These are phyloP conservation scores for Oscheius myriophilus DNA, from an alignment of 2,888 invertebrate species.

Conservation along the genomic window DNA sequence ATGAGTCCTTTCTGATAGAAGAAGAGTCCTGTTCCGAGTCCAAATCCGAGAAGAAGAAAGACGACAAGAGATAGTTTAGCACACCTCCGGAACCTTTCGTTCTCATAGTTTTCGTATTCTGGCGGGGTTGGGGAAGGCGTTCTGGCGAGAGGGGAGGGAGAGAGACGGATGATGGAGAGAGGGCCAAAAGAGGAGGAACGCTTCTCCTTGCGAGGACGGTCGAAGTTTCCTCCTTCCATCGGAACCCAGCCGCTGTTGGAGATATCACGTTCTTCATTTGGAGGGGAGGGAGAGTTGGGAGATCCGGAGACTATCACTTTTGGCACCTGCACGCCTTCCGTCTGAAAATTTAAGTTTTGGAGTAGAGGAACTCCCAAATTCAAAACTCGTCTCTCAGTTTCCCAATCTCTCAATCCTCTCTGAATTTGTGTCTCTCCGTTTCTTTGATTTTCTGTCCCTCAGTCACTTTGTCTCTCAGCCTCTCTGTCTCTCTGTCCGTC, in stretches of 20 bases:
- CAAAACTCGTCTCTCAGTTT: conserved; percentile 2
- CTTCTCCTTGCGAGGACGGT: conserved; percentile 50
- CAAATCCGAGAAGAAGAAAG: conserved; percentile 41
- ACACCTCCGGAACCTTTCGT: conserved; percentile 43
- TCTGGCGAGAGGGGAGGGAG: conserved; percentile 56
- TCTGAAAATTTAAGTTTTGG: neutral
- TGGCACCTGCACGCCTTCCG: conserved; percentile 26
- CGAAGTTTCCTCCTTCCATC: conserved; percentile 57
- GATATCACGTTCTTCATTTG: conserved; percentile 44
- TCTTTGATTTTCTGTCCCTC: too few species aligned
- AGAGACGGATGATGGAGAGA: conserved; percentile 59
- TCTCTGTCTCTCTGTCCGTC: too few species aligned
- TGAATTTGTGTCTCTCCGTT: too few species aligned
- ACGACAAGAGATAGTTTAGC: conserved; percentile 48
- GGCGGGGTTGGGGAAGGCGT: conserved; percentile 58
- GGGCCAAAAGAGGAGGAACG: conserved; percentile 60
- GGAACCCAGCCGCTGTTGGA: conserved; percentile 55
- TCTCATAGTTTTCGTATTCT: conserved; percentile 52
- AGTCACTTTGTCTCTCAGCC: too few species aligned
- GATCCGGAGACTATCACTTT: conserved; percentile 50
- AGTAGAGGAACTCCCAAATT: neutral
- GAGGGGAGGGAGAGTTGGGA: conserved; percentile 12
- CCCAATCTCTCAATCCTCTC: too few species aligned
- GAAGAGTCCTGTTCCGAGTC: conserved; percentile 48
- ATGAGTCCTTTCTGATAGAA: conserved; percentile 53